Conservation (phyloP, 2,797 vertebrate genomes). For the Hirundo rustica region DNA sequence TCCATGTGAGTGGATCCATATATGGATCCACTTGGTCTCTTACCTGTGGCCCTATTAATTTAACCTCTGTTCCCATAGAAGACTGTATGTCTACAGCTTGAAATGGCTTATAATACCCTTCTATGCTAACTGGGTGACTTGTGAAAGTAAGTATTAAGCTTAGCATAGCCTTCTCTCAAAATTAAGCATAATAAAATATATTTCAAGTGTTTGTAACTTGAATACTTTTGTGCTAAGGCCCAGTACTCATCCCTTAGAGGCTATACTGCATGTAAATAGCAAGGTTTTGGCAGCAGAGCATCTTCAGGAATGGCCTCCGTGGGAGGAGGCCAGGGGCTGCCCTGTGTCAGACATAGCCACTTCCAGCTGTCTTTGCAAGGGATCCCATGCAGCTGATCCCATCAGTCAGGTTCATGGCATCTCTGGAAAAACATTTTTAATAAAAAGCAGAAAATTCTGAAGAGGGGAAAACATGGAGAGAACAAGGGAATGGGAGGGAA, state of each 20-base stretch:
- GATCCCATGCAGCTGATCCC: not conserved
- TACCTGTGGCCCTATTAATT: not conserved
- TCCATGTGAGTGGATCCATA: not conserved
- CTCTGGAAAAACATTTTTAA: not conserved
- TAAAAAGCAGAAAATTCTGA: not conserved
- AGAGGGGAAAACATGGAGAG: accelerated
- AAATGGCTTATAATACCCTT: not conserved
- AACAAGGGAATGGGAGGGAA: not conserved
- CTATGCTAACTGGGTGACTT: not conserved
- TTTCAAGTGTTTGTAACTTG: not conserved
- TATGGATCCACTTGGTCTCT: not conserved
- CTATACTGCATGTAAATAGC: not conserved
- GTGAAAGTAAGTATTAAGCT: not conserved
- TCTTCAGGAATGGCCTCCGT: not conserved
- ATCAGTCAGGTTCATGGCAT: not conserved
- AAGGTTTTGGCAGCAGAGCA: not conserved
- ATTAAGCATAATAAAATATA: not conserved
- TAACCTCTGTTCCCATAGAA: not conserved
- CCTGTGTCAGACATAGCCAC: not conserved
- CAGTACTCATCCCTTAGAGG: not conserved
- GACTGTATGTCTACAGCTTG: not conserved
- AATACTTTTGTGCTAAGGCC: not conserved
- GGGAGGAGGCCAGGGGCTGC: not conserved
- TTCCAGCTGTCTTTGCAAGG: not conserved
- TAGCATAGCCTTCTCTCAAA: not conserved